Conservation (phyloP, 2,797 vertebrate species). For the Syndactyla subalaris region DNA sequence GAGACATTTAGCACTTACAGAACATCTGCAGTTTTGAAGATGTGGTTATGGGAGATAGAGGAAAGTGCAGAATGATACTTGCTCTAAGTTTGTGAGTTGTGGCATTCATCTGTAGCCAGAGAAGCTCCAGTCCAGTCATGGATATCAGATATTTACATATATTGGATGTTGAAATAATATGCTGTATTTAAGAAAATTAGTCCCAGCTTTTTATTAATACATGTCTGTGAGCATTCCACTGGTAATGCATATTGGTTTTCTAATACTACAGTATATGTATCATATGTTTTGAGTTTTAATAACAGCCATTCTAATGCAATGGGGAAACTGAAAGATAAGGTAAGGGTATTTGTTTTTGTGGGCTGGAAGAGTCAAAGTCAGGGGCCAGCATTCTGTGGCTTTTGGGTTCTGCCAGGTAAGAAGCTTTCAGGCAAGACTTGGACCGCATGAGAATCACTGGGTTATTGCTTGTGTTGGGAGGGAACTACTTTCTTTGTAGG, state of each 20-base stretch:
- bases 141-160: neutral
- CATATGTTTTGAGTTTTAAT: neutral
- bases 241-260: neutral
- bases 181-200: neutral
- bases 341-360: neutral
- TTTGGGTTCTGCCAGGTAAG: neutral
- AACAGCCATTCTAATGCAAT: neutral
- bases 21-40: neutral
- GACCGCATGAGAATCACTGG: rapidly evolving
- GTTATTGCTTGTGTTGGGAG: neutral
- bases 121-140: neutral
- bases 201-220: neutral
- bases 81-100: neutral
- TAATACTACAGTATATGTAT: neutral
- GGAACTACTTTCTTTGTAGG: neutral
- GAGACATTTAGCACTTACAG: neutral
- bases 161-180: neutral
- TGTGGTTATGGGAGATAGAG: neutral
- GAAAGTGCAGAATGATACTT: neutral
- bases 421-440: neutral
- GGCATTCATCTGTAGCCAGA: neutral
- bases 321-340: neutral
- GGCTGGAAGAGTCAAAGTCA: neutral
- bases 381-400: neutral
- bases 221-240: neutral